Percentiles rank a stretch among this genome's conserved stretches.
phyloP scores from a whole-genome alignment of 2,113 vertebrate species.

The Nesospiza acunhae region DNA sequence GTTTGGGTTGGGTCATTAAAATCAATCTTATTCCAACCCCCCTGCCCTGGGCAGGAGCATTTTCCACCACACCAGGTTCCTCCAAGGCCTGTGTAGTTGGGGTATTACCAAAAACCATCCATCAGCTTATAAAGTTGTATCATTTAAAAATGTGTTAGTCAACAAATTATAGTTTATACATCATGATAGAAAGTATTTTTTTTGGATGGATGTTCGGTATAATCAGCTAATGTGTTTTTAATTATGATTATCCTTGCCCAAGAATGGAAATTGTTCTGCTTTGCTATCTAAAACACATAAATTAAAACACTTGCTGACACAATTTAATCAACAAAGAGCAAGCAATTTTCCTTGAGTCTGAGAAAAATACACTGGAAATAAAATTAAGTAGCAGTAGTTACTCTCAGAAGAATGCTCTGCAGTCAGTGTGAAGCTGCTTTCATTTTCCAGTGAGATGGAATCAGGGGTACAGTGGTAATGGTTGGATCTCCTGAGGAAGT shows the following conservation, averaged over 20 bases:
- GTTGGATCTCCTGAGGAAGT: not conserved
- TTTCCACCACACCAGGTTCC: not conserved
- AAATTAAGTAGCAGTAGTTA: not conserved
- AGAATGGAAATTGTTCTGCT: constrained; percentile 29
- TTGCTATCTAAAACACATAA: not conserved
- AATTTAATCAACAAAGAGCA: constrained; percentile 16
- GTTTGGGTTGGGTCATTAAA: not conserved
- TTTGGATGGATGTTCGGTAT: not conserved
- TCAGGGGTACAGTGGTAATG: too few species aligned
- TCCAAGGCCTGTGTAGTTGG: not conserved
- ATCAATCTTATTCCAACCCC: fast-evolving
- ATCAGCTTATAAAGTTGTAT: not conserved
- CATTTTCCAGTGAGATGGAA: not conserved
- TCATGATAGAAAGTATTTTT: not conserved
- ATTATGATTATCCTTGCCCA: constrained; percentile 27
- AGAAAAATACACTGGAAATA: not conserved
- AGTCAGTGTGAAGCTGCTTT: not conserved
- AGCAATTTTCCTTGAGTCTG: not conserved
- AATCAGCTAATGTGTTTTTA: constrained; percentile 46
- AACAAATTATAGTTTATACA: not conserved
- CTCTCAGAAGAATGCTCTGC: not conserved
- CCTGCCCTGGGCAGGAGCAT: not conserved
- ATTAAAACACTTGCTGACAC: constrained; percentile 1
- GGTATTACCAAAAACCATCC: not conserved
- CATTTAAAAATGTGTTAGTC: not conserved